These are phyloP conservation scores for Corydoras sp. DNA, from an alignment of 2,113 vertebrate genomes.

Conservation along the genomic window DNA sequence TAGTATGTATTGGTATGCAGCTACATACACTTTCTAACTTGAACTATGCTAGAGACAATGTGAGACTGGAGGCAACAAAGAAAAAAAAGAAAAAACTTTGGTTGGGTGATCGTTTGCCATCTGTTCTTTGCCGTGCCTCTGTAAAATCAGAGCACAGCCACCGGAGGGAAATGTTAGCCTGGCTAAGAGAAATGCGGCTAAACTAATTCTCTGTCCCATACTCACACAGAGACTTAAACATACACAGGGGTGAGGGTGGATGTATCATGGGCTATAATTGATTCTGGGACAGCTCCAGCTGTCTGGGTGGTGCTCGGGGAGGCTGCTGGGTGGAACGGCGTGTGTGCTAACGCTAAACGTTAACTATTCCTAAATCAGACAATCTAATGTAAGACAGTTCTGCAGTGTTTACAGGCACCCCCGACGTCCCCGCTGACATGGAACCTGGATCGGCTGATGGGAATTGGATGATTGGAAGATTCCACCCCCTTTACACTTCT, in stretches of 20 bases:
- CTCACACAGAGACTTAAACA: constrained; percentile 55
- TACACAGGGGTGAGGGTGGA: constrained; percentile 68
- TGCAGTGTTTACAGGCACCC: constrained; percentile 15
- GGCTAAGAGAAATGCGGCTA: constrained; percentile 68
- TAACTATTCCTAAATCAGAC: constrained; percentile 1
- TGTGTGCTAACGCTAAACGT: constrained; percentile 1
- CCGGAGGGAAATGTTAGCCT: constrained; percentile 58
- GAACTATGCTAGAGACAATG: neutral
- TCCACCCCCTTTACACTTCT: constrained; percentile 64
- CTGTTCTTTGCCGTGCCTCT: constrained; percentile 72
- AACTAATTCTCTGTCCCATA: constrained; percentile 64
- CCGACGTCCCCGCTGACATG: constrained; percentile 63
- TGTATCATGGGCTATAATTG: constrained; percentile 83
- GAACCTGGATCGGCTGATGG: constrained; percentile 55
- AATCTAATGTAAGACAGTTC: neutral
- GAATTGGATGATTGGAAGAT: constrained; percentile 50
- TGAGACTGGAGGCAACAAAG: neutral
- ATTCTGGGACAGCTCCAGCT: constrained; percentile 75
- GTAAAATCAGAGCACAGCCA: constrained; percentile 65
- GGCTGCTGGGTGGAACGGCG: constrained; percentile 21
- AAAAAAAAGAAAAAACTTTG: neutral
- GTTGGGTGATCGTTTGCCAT: constrained; percentile 73
- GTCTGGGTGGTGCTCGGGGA: neutral
- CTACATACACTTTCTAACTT: too few relatives aligned
- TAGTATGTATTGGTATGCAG: too few relatives aligned